phyloP scores from a whole-genome alignment of 2,797 vertebrate species.

The Hoplostethus atlanticus region DNA sequence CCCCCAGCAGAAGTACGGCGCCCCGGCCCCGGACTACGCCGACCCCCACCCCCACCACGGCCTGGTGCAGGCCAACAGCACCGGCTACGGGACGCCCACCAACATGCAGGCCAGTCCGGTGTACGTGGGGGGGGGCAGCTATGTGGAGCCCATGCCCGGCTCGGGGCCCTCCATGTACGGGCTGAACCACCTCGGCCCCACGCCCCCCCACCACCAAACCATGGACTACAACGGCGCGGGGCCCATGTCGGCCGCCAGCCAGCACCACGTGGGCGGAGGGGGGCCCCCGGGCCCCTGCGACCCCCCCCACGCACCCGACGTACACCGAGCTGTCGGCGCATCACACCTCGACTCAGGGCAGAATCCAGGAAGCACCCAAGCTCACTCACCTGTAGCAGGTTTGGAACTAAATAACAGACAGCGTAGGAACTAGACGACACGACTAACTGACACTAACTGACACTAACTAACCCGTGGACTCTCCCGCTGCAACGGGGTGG shows the following conservation, averaged over 20 bases:
- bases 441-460: constrained; percentile 60
- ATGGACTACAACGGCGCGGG: constrained; percentile 95
- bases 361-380: constrained; percentile 99
- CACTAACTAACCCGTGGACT: no score
- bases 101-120: constrained; percentile 93
- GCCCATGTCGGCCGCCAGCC: constrained; percentile 88
- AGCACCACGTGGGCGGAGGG: constrained; percentile 88
- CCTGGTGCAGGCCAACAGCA: constrained; percentile 90
- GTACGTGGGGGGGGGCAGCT: constrained; percentile 91
- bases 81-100: constrained; percentile 88
- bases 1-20: constrained; percentile 92
- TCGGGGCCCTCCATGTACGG: constrained; percentile 95
- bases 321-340: constrained; percentile 96
- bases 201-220: constrained; percentile 89
- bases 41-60: constrained; percentile 88
- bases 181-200: constrained; percentile 94
- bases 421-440: constrained; percentile 61
- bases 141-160: constrained; percentile 92
- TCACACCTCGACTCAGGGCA: constrained; percentile 96
- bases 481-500: no score
- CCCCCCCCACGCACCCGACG: constrained; percentile 86
- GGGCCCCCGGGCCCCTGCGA: constrained; percentile 89
- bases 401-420: constrained; percentile 68
- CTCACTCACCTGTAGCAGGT: constrained; percentile 98
- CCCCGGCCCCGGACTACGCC: constrained; percentile 90